Base-by-base conservation (phyloP, 2,888 invertebrate species). In the Amiota mariae region DNA sequence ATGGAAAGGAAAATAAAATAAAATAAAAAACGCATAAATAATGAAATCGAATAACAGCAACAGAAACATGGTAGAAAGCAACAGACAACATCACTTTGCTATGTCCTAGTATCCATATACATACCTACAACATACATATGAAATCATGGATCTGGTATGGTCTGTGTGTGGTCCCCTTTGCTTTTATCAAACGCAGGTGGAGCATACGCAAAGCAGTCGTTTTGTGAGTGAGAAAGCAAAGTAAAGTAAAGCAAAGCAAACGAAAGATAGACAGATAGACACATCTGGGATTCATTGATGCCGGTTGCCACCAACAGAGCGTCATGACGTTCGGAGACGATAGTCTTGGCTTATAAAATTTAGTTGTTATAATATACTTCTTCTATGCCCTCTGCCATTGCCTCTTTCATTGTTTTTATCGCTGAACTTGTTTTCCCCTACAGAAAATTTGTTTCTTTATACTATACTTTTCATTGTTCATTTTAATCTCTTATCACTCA, bases 131-230 rank as follows among this genome's bases (percentile, higher is more conserved):
- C n/a, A n/a, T n/a, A n/a, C 36, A 36, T 6, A 36, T 36, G 36
- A 36, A 36, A 6, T 36, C 36, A 36, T 36, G 36, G 36, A 6
- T 36, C 36, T 36, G 36, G 36, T 36, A 51, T 51, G 54, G 54
- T 36, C n/a, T 59, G 59, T 59, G 59, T 59, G 59, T 59, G 59
- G 59, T 59, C 13, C 36, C 54, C 54, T 51, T 12, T 51, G 54
- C 54, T 36, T 36, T 36, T 36, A 36, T 36, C 36, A 36, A 36
- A 36, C 36, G 6, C 54, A 51, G 54, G 54, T 51, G 54, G 54
- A 51, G 54, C n/a, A 12, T n/a, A 51, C 54, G 54, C 54, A 51
- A n/a, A 51, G 13, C 54, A 51, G 54, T n/a, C 13, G 20, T 8
- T 18, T 2, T 59, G 18, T 18, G n/a, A 13, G n/a, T 59, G 6